phyloP scores from a whole-genome alignment of 1,140 invertebrate genomes.

The Camponotus floridanus region DNA sequence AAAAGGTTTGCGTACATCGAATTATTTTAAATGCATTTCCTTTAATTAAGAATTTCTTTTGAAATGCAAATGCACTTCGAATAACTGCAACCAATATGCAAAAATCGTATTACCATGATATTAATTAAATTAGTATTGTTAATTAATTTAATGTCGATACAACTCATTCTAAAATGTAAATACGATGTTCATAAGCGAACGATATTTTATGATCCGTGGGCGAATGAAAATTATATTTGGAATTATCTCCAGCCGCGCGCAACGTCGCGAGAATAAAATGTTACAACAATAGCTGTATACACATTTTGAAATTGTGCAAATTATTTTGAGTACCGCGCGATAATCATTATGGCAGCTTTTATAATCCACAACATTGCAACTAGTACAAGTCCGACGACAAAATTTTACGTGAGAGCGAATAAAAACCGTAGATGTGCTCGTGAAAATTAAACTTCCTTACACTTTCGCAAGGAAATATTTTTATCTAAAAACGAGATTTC shows the following conservation, averaged over 20 bases:
- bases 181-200: constrained; percentile 35
- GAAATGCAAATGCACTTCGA: constrained; percentile 18
- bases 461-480: constrained; percentile 16
- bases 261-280: constrained; percentile 56
- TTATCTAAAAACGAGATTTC: constrained; percentile 37
- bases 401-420: constrained; percentile 18
- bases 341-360: constrained; percentile 42
- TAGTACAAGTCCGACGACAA: constrained; percentile 14
- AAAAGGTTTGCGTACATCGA: background rate
- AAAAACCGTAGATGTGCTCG: constrained; percentile 6
- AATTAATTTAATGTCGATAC: constrained; percentile 59
- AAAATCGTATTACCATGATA: constrained; percentile 33
- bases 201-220: constrained; percentile 55
- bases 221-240: constrained; percentile 57
- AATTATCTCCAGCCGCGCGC: constrained; percentile 52
- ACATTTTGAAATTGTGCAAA: background rate
- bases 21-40: constrained; percentile 26
- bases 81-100: constrained; percentile 33
- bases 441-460: constrained; percentile 6
- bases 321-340: constrained; percentile 47
- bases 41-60: constrained; percentile 38
- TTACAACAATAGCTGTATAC: constrained; percentile 33
- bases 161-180: constrained; percentile 53
- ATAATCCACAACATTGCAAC: constrained; percentile 28
- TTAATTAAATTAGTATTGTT: constrained; percentile 57